A percentile compares a stretch with the other conserved stretches of the same genome.
These are phyloP conservation scores for Pachypanchax playfairii DNA, from an alignment of 2,113 vertebrate species.

Conservation along the genomic window DNA sequence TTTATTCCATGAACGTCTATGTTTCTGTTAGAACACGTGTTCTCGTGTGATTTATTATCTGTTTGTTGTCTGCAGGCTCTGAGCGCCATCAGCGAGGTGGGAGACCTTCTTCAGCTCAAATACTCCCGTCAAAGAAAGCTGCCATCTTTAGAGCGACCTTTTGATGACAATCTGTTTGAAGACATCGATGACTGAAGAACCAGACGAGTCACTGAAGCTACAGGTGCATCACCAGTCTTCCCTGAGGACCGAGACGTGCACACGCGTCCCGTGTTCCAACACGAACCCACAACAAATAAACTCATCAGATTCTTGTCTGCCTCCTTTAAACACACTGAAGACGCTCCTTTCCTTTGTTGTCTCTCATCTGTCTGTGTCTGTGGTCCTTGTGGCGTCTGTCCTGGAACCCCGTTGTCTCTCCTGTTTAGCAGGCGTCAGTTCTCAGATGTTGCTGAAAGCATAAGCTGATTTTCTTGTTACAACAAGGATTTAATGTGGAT, in stretches of 20 bases:
- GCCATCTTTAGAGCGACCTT: slow-evolving; percentile 30
- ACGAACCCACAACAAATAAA: slow-evolving; percentile 11
- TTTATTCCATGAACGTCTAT: no score
- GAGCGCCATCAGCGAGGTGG: slow-evolving; percentile 89
- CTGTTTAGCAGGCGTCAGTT: no score
- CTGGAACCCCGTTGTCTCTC: no score
- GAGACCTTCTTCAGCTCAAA: slow-evolving; percentile 91
- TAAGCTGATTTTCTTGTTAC: neutral
- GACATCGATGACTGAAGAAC: slow-evolving; percentile 62
- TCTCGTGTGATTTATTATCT: no score
- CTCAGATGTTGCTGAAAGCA: no score
- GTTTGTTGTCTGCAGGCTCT: no score
- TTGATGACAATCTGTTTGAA: slow-evolving; percentile 45
- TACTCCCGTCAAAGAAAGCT: slow-evolving; percentile 83
- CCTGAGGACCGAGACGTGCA: slow-evolving; percentile 30
- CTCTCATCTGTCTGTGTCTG: neutral
- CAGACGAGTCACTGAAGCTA: slow-evolving; percentile 9
- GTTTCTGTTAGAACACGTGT: no score
- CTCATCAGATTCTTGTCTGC: slow-evolving; percentile 8
- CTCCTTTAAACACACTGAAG: slow-evolving; percentile 48
- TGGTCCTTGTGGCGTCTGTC: neutral
- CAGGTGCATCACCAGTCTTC: slow-evolving; percentile 46
- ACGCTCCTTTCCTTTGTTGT: slow-evolving; percentile 10
- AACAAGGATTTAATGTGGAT: neutral
- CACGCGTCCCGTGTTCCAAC: slow-evolving; percentile 7